Conservation (phyloP, 2,797 vertebrate genomes). For the Pyrocephalus nanus region DNA sequence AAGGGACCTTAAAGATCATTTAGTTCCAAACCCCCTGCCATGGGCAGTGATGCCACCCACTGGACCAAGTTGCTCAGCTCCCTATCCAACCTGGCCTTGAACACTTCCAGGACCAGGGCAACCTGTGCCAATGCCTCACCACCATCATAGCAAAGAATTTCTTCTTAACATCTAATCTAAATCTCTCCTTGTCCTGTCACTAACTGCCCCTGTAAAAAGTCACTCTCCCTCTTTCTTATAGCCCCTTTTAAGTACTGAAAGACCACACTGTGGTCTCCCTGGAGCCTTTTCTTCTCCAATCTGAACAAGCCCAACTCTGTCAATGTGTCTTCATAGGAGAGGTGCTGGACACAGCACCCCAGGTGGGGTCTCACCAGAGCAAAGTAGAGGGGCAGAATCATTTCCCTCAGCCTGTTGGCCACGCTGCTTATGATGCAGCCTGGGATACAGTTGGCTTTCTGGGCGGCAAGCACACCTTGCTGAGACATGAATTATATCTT, state of each 20-base stretch:
- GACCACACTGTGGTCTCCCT: background rate
- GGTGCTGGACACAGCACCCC: background rate
- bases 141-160: background rate
- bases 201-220: background rate
- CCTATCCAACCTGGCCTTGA: background rate
- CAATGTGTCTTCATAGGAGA: background rate
- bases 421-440: background rate
- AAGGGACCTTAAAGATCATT: background rate
- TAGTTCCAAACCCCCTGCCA: background rate
- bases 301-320: background rate
- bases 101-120: background rate
- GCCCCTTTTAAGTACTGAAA: background rate
- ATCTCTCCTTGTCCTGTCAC: background rate
- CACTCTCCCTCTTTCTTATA: background rate
- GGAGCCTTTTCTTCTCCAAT: background rate
- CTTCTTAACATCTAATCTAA: background rate
- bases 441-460: background rate
- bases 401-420: background rate
- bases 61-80: background rate
- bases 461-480: background rate
- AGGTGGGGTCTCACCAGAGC: background rate
- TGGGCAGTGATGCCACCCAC: background rate
- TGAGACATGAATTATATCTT: background rate
- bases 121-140: background rate
- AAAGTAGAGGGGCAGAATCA: background rate